Evolutionary conservation across 1,140 invertebrate species (phyloP).

Genomic region (Drosophila triauraria): DNA sequence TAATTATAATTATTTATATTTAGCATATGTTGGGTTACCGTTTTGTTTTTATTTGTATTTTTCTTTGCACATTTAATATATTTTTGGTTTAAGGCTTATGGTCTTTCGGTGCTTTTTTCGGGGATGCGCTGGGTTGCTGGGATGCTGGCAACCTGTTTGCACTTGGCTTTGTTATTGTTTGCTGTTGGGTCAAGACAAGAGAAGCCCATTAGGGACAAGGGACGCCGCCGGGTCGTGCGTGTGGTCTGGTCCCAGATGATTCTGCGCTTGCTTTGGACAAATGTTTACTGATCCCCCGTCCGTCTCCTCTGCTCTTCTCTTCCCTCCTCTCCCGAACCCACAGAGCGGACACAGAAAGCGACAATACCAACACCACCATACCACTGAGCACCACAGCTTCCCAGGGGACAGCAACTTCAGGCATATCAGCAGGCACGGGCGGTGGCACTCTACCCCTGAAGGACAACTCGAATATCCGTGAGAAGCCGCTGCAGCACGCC

Average conservation of each 20-base stretch:
- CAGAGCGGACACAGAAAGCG: constrained; percentile 79
- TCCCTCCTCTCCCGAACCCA: constrained; percentile 1
- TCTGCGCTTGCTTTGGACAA: constrained; percentile 2
- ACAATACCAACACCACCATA: constrained; percentile 46
- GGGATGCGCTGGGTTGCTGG: background rate
- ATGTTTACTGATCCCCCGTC: constrained; percentile 17
- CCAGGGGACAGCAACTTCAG: constrained; percentile 23
- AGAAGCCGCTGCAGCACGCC: constrained; percentile 44
- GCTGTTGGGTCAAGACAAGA: constrained; percentile 20
- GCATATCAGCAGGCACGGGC: constrained; percentile 27
- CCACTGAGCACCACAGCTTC: constrained; percentile 27
- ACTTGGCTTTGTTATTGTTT: constrained; percentile 28
- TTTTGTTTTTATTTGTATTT: background rate
- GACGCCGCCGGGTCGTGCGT: constrained; percentile 3
- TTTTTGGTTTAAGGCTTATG: background rate
- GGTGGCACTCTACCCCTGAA: constrained; percentile 63
- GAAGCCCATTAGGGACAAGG: constrained; percentile 39
- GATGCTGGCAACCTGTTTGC: constrained; percentile 31
- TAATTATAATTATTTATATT: background rate
- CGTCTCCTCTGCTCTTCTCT: background rate
- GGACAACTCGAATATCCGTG: constrained; percentile 80
- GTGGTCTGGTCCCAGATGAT: constrained; percentile 21
- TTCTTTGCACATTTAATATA: background rate
- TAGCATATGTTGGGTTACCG: background rate
- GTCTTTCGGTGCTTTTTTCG: background rate